These are phyloP conservation scores for Ia io DNA, from an alignment of 2,113 vertebrate genomes.

Conservation along the genomic window DNA sequence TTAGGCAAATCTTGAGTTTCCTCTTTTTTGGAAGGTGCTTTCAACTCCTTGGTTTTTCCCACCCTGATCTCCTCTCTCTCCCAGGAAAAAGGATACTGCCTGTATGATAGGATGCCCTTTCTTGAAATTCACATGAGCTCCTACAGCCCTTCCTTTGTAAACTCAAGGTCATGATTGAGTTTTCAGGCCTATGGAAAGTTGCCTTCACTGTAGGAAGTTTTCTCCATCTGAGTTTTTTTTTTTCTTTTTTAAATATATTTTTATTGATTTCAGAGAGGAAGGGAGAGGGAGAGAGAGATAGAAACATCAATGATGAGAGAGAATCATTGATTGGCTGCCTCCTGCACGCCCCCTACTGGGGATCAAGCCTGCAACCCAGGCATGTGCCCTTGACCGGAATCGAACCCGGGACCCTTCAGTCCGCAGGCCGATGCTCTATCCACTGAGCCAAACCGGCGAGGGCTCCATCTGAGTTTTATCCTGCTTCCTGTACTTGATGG, in stretches of 20 bases:
- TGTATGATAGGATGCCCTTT: neutral
- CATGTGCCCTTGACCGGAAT: too few relatives aligned
- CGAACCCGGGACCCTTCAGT: too few relatives aligned
- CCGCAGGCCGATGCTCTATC: too few relatives aligned
- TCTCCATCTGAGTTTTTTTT: neutral
- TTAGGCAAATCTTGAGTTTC: slow-evolving; percentile 16
- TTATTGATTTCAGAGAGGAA: too few relatives aligned
- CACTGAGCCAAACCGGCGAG: too few relatives aligned
- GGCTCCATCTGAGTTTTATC: neutral
- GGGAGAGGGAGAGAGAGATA: too few relatives aligned
- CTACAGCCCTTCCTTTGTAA: neutral
- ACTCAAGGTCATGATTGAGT: neutral
- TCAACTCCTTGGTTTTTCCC: neutral
- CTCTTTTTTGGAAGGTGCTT: neutral
- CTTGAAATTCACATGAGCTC: neutral
- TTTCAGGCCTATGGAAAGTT: neutral
- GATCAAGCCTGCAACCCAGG: too few relatives aligned
- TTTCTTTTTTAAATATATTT: too few relatives aligned
- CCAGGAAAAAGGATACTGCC: neutral
- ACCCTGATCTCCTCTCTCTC: neutral
- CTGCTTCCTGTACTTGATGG: neutral
- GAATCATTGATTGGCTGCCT: too few relatives aligned
- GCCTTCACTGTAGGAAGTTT: neutral
- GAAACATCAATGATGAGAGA: too few relatives aligned
- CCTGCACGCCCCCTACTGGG: too few relatives aligned